These are phyloP conservation scores for Orius insidiosus DNA, from an alignment of 1,140 invertebrate species.

Conservation along the genomic window DNA sequence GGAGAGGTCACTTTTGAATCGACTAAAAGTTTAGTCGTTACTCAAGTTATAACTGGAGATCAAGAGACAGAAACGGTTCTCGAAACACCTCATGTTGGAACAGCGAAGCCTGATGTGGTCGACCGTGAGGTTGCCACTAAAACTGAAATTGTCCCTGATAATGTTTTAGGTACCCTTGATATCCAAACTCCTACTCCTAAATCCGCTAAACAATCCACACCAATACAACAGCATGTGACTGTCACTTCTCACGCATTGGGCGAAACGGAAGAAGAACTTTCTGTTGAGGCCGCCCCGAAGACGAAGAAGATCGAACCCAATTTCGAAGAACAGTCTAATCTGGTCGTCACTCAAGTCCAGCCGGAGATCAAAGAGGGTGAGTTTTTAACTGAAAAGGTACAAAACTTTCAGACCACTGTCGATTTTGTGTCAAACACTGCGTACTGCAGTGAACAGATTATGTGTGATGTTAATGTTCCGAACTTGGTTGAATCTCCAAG, in stretches of 20 bases:
- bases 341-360: conserved; percentile 27
- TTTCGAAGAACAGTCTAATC: conserved; percentile 21
- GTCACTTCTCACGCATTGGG: conserved; percentile 31
- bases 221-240: conserved; percentile 30
- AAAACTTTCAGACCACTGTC: conserved; percentile 11
- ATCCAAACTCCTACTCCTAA: conserved; percentile 22
- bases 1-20: conserved; percentile 28
- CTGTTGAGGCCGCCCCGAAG: conserved; percentile 24
- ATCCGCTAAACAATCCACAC: conserved; percentile 24
- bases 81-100: conserved; percentile 24
- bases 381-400: conserved; percentile 29
- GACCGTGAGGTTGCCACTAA: conserved; percentile 26
- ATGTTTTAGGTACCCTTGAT: conserved; percentile 24
- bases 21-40: conserved; percentile 30
- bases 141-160: conserved; percentile 27
- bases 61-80: conserved; percentile 23
- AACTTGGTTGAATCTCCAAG: conserved; percentile 13
- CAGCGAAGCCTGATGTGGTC: conserved; percentile 23
- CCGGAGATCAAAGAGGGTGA: conserved; percentile 33
- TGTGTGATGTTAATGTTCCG: conserved; percentile 14
- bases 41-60: conserved; percentile 28
- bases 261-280: conserved; percentile 30
- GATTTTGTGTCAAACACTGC: conserved; percentile 23
- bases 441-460: conserved; percentile 17
- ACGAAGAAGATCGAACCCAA: conserved; percentile 19